Percentiles rank a stretch among this genome's conserved stretches.
Conservation (phyloP, 2,113 vertebrate genomes). For the Pluvialis apricaria region DNA sequence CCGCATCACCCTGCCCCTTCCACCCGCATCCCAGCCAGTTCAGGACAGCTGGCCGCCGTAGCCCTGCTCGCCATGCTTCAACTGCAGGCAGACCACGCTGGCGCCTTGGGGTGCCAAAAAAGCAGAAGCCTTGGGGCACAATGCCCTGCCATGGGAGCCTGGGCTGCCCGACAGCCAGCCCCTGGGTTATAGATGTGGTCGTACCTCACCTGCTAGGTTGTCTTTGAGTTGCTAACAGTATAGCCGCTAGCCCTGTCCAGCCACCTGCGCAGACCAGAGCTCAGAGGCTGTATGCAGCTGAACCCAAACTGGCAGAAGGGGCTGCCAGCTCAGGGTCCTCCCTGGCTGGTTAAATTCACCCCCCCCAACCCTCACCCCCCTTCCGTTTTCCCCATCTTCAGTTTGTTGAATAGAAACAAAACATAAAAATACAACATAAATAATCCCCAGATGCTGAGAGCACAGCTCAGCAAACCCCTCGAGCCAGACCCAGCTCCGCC, state of each 20-base stretch:
- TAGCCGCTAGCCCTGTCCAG: background rate
- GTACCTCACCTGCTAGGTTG: background rate
- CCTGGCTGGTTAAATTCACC: background rate
- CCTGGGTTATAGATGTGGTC: background rate
- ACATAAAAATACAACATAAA: background rate
- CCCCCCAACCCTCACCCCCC: too few species aligned
- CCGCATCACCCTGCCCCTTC: background rate
- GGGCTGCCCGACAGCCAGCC: background rate
- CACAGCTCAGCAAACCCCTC: background rate
- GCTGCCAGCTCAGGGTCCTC: background rate
- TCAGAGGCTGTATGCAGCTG: rapidly evolving
- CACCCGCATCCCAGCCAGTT: background rate
- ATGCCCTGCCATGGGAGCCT: background rate
- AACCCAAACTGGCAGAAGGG: background rate
- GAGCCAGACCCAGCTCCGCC: background rate
- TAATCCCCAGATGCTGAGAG: background rate
- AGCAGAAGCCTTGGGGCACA: too few species aligned
- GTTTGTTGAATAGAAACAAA: background rate
- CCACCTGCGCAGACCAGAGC: background rate
- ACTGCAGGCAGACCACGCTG: rapidly evolving
- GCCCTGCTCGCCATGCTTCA: background rate
- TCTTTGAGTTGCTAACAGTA: background rate
- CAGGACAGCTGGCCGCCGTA: background rate
- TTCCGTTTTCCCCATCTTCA: background rate
- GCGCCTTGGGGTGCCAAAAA: background rate